Evolutionary conservation across 2,797 vertebrate species (phyloP), one percentile per base, ranked within the genome.

Genomic region (Helicolenus hilgendorfi): DNA sequence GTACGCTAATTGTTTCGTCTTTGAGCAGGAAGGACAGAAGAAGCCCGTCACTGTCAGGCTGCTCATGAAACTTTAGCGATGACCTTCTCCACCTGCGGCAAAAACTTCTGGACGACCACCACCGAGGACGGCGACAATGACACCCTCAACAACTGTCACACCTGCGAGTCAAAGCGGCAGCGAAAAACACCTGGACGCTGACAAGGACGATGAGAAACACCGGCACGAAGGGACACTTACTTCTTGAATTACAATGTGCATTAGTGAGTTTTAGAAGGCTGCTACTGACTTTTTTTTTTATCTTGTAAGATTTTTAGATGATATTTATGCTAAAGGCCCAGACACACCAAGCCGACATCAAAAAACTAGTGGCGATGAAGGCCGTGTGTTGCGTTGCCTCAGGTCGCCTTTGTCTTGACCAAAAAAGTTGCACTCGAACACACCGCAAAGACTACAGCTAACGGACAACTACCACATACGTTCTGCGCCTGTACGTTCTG

Each of bases 131-230:
- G 0, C 2, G 26, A 31, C 71, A 64, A 49, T 9, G 67, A 53
- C 72, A 4, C 0, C n/a, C 1, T 2, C 1, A 70, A 60, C 60
- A 81, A 9, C 64, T 36, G 74, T 67, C 72, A 24, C 77, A 85
- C 79, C 88, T 81, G 85, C 11, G 65, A 85, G 81, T 65, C 86
- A 75, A 79, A 70, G 56, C 27, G 69, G 70, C 79, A 4, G 41
- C 18, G 18, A 64, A 22, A 69, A 65, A 69, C 83, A 87, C 81
- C 86, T 87, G 86, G 77, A 81, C 3, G 4, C 26, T 13, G 58
- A 64, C 73, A 14, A 81, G 73, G 73, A 65, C 27, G n/a, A 60
- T 0, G 9, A 85, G 22, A 56, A 31, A 64, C 74, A 38, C 5
- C 1, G 1, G 24, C 45, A 18, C 41, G 0, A 3, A 55, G 62